Base-by-base conservation (phyloP, 2,888 invertebrate genomes). In the Drosophila gaucha region DNA sequence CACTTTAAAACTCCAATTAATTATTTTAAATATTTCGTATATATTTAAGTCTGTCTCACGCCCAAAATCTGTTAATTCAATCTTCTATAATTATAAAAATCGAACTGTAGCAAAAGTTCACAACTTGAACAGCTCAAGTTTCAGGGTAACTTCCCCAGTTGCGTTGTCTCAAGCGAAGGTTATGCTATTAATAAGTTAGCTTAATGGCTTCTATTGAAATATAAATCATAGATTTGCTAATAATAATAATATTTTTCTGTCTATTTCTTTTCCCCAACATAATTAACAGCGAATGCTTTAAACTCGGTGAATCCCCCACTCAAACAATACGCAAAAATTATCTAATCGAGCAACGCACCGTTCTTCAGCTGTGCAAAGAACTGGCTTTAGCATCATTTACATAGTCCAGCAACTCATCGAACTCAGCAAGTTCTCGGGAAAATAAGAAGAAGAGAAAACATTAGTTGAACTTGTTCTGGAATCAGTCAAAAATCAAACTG, bases 381-480 rank as follows among this genome's bases (percentile, higher is more conserved):
- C 24, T 24, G 31, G 14, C 24, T 60, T 52, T n/a, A 0, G 20
- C n/a, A 47, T 58, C 12, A 68, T 55, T 43, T 16, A 35, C 9
- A 50, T 51, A 49, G 39, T 26, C 14, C 8, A 44, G 31, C 16
- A 43, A 16, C 6, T 18, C 22, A 28, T 12, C 10, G 10, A 36
- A 22, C 20, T 24, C 30, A 52, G 54, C 8, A 38, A 49, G 35
- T 46, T 33, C 14, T 44, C 9, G 31, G 2, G 8, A 24, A 28
- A 18, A 24, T 12, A 14, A 33, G 36, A 36, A 1, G n/a, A 14
- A 4, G 2, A 33, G 6, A 28, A 3, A 18, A 8, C 12, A 60
- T 62, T 62, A 38, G 30, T 14, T 65, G 56, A 80, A 77, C 83
- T 80, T 66, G 71, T 74, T 83, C 68, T 63, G 14, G 43, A 57